A percentile compares a stretch with the other conserved stretches of the same genome.
Conservation (phyloP, 2,888 invertebrate species). For the Malachius bipustulatus region DNA sequence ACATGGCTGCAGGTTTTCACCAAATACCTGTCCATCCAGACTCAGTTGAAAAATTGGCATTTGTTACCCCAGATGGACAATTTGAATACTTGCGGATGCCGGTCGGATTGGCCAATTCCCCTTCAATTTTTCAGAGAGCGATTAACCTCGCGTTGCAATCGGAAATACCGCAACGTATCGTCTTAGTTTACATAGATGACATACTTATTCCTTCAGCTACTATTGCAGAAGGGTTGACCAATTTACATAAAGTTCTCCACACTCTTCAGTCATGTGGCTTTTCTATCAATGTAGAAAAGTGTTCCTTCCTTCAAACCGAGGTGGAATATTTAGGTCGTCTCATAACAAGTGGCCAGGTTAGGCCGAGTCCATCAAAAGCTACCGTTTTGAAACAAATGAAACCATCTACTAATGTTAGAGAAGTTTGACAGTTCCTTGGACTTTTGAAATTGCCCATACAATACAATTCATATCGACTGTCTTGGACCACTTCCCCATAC, state of each 20-base stretch:
- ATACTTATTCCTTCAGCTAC: constrained; percentile 10
- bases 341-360: too few relatives aligned
- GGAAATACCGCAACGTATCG: constrained; percentile 4
- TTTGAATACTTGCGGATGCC: constrained; percentile 6
- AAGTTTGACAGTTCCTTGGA: constrained; percentile 14
- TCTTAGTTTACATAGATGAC: constrained; percentile 12
- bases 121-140: constrained; percentile 7
- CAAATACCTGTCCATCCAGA: constrained; percentile 9
- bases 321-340: constrained; percentile 21
- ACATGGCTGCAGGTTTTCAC: constrained; percentile 18
- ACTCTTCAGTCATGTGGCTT: constrained; percentile 14
- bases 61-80: constrained; percentile 7
- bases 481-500: constrained; percentile 9
- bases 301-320: constrained; percentile 17
- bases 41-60: constrained; percentile 6
- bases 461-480: constrained; percentile 10
- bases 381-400: too few relatives aligned
- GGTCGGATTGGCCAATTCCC: constrained; percentile 9
- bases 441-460: too few relatives aligned
- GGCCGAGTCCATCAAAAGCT: too few relatives aligned
- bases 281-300: constrained; percentile 17
- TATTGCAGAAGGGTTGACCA: constrained; percentile 7
- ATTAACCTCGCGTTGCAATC: constrained; percentile 7
- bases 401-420: constrained; percentile 13
- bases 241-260: constrained; percentile 11